These are phyloP conservation scores for Melolontha melolontha DNA, from an alignment of 2,888 invertebrate genomes.

Conservation along the genomic window DNA sequence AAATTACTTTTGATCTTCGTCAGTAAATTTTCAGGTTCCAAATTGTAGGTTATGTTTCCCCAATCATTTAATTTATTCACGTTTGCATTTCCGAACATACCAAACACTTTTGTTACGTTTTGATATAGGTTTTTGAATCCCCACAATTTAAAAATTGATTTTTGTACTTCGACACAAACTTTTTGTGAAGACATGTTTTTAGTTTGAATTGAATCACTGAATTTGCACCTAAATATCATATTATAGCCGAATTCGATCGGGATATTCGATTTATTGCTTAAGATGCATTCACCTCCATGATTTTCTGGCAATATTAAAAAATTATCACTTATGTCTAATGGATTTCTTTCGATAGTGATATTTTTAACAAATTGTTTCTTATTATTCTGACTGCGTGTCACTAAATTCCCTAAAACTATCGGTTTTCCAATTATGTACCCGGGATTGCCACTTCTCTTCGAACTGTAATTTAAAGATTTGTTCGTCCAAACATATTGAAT, in stretches of 20 bases:
- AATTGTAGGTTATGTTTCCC: slow-evolving; percentile 63
- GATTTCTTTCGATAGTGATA: slow-evolving; percentile 49
- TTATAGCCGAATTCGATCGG: slow-evolving; percentile 68
- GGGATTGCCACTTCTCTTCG: slow-evolving; percentile 77
- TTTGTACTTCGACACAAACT: slow-evolving; percentile 59
- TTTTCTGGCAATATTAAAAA: slow-evolving; percentile 64
- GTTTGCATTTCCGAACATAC: slow-evolving; percentile 68
- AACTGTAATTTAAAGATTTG: slow-evolving; percentile 55
- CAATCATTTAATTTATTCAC: slow-evolving; percentile 64
- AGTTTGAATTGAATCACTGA: slow-evolving; percentile 46
- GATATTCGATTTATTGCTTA: slow-evolving; percentile 61
- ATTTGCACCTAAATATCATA: slow-evolving; percentile 66
- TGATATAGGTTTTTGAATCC: slow-evolving; percentile 48
- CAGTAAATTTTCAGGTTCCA: slow-evolving; percentile 58
- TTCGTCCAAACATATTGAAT: slow-evolving; percentile 60
- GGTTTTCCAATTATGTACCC: slow-evolving; percentile 79
- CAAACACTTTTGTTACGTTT: slow-evolving; percentile 61
- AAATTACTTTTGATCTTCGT: slow-evolving; percentile 56
- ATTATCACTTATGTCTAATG: slow-evolving; percentile 54
- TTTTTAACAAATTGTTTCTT: slow-evolving; percentile 42
- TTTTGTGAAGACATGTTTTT: slow-evolving; percentile 52
- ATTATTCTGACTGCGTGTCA: slow-evolving; percentile 37
- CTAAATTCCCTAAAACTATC: slow-evolving; percentile 66
- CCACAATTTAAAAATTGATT: slow-evolving; percentile 56
- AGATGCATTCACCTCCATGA: slow-evolving; percentile 65